Percentiles rank a stretch among this genome's conserved stretches.
Evolutionary conservation across 1,140 invertebrate genomes (phyloP).

Genomic region (Drosophila miranda): DNA sequence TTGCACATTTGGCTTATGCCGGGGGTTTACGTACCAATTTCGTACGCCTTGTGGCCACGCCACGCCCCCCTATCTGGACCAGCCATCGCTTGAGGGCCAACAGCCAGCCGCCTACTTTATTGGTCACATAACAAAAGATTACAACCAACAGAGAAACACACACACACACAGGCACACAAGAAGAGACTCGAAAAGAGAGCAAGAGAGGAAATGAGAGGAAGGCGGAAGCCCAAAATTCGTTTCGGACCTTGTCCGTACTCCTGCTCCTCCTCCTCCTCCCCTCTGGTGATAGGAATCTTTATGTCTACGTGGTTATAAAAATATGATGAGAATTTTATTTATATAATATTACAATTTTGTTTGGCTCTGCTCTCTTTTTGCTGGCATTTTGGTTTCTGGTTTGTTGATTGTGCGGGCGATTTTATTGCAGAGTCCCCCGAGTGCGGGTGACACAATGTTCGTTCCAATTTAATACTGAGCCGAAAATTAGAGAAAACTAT

Average conservation of each 20-base stretch:
- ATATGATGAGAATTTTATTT: constrained; percentile 74
- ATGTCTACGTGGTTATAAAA: constrained; percentile 75
- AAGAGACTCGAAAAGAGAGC: constrained; percentile 1
- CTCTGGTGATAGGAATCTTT: constrained; percentile 62
- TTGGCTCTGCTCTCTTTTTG: constrained; percentile 31
- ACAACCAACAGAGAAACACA: constrained; percentile 34
- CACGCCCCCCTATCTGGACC: constrained; percentile 37
- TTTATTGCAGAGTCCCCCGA: constrained; percentile 29
- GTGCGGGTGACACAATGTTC: constrained; percentile 28
- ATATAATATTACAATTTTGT: constrained; percentile 42
- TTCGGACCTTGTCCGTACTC: constrained; percentile 29
- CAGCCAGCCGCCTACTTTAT: constrained; percentile 68
- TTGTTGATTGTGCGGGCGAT: constrained; percentile 38
- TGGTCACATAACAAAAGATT: constrained; percentile 79
- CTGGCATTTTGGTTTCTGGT: constrained; percentile 14
- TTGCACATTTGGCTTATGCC: constrained; percentile 76
- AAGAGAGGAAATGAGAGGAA: background rate
- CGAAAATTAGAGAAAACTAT: background rate
- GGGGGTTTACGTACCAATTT: constrained; percentile 68
- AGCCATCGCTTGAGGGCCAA: constrained; percentile 40
- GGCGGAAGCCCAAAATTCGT: constrained; percentile 45
- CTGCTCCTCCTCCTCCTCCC: background rate
- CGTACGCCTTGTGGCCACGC: constrained; percentile 30
- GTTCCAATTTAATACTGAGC: constrained; percentile 32
- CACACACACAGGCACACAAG: too few relatives aligned